Base-by-base conservation (phyloP, 2,113 vertebrate species). In the Gymnocephalus cernua region DNA sequence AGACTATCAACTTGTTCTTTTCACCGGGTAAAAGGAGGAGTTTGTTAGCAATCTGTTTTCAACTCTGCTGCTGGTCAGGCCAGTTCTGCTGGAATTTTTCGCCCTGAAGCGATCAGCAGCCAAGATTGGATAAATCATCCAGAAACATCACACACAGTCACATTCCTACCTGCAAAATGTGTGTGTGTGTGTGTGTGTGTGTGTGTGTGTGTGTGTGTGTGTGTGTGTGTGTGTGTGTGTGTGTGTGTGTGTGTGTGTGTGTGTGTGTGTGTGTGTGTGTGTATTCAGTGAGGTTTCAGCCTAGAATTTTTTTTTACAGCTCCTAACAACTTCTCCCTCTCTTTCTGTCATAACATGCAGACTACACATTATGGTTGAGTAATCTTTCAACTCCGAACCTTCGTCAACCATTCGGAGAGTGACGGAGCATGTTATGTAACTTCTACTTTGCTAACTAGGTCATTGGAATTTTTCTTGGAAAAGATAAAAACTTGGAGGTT, bases 341-440 rank as follows among this genome's bases (percentile, higher is more conserved):
- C 56, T 59, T 35, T 82, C 79, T 89, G 83, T 91, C 84, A 82
- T 45, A 85, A 84, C 82, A 76, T 86, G 75, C 38, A 57, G 90
- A 90, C 93, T 86, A 88, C 74, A 86, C 77, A 75, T 80, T 74
- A 44, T 8, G 57, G 71, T 86, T 87, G 83, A 90, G 91, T 79
- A 93, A 93, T 88, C 77, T n/a, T 86, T 88, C 74, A 90, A 84
- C 82, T 57, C 64, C 53, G 79, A 80, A 74, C 81, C 75, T 79
- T 86, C 71, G 88, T 93, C 86, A 90, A 81, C 50, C 48, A 66
- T 80, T 62, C 41, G 54, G 19, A 61, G 69, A 61, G 41, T 91
- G 91, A 91, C 85, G 64, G 11, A 78, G 35, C 47, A 19, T 0
- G 0, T 92, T 91, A 90, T 87, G 86, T 73, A 91, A 94, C 78